These are phyloP conservation scores for Megalops atlanticus DNA, from an alignment of 2,113 vertebrate genomes.

Conservation along the genomic window DNA sequence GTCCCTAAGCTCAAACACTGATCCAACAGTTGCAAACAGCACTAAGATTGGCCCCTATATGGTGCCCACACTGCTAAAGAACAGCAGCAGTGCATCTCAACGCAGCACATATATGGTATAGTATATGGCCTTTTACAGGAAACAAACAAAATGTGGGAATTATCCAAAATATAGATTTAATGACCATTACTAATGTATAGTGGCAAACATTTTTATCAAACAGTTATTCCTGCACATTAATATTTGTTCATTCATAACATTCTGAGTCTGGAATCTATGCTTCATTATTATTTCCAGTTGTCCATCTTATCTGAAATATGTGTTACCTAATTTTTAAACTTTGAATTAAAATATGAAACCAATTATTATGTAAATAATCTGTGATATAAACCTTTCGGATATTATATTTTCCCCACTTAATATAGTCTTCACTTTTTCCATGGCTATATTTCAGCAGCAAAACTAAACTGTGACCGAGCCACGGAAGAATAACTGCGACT, in stretches of 20 bases:
- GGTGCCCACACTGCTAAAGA: too few species aligned
- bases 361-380: background rate
- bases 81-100: background rate
- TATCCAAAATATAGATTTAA: background rate
- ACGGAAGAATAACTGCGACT: background rate
- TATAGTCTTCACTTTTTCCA: background rate
- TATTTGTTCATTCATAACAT: background rate
- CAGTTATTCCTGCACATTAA: background rate
- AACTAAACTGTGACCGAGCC: background rate
- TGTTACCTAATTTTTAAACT: too few species aligned
- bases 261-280: background rate
- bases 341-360: background rate
- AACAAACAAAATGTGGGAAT: background rate
- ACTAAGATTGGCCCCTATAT: background rate
- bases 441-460: background rate
- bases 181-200: background rate
- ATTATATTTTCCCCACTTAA: background rate
- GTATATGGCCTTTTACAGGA: background rate
- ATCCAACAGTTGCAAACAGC: too few species aligned
- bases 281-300: background rate
- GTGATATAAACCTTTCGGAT: background rate
- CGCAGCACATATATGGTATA: background rate
- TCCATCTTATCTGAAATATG: background rate
- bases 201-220: background rate
- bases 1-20: background rate